phyloP scores from a whole-genome alignment of 2,113 vertebrate species.

The Litocranius walleri region DNA sequence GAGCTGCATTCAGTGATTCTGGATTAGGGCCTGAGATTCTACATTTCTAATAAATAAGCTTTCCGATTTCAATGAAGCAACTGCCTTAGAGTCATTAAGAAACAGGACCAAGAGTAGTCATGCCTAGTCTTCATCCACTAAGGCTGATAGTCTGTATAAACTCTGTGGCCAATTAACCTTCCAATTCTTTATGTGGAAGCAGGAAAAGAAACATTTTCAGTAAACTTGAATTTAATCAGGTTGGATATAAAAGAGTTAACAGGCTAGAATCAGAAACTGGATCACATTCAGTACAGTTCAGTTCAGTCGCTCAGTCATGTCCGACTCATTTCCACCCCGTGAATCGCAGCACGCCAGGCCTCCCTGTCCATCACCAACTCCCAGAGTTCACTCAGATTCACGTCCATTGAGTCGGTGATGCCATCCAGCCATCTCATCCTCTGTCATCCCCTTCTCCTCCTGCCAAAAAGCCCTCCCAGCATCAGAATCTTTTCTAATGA shows the following conservation, averaged over 20 bases:
- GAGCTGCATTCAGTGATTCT: background rate
- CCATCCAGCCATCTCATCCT: no score
- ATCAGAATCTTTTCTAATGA: no score
- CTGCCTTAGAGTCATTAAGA: background rate
- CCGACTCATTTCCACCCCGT: fast-evolving
- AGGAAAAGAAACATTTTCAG: constrained; percentile 68
- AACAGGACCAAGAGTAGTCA: background rate
- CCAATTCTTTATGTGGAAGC: constrained; percentile 59
- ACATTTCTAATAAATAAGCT: background rate
- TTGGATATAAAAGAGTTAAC: constrained; percentile 65
- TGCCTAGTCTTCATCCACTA: constrained; percentile 58
- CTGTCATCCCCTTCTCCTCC: no score
- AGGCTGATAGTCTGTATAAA: constrained; percentile 61
- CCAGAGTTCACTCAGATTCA: no score
- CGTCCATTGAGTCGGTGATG: fast-evolving
- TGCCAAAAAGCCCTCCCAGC: no score
- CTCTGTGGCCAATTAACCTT: constrained; percentile 65
- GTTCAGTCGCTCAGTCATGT: no score
- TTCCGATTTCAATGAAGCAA: background rate
- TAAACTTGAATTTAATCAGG: constrained; percentile 63
- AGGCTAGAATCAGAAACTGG: constrained; percentile 59
- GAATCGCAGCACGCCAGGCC: no score
- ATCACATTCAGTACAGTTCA: background rate
- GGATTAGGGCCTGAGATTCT: background rate
- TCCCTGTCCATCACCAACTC: no score